Evolutionary conservation across 2,113 vertebrate species (phyloP).

Genomic region (Neoarius graeffei): DNA sequence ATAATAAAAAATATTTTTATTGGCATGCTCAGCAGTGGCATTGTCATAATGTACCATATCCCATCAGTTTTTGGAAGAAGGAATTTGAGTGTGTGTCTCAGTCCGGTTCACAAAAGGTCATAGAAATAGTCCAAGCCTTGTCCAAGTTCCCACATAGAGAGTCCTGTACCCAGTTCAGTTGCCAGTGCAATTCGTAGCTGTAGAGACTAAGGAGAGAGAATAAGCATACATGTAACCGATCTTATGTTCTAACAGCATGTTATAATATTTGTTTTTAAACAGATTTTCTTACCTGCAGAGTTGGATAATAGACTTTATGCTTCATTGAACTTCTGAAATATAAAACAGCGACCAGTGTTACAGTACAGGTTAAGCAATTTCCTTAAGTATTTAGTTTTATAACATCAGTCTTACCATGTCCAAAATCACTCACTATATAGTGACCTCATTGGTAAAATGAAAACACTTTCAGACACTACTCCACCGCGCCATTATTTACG

Average conservation of each 20-base stretch:
- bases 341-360: neutral
- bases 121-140: constrained; percentile 99
- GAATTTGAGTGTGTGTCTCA: neutral
- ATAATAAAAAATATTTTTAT: constrained; percentile 21
- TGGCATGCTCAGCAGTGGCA: constrained; percentile 39
- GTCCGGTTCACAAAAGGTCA: constrained; percentile 82
- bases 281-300: constrained; percentile 80
- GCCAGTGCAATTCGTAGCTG: constrained; percentile 86
- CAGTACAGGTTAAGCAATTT: neutral
- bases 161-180: constrained; percentile 86
- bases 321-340: constrained; percentile 81
- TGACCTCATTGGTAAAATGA: too few relatives aligned
- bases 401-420: neutral
- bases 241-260: neutral
- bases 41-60: constrained; percentile 21
- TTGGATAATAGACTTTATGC: constrained; percentile 88
- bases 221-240: neutral
- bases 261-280: neutral
- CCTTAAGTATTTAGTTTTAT: neutral
- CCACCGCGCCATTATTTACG: too few relatives aligned
- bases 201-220: constrained; percentile 77
- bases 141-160: constrained; percentile 97
- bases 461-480: too few relatives aligned
- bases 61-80: constrained; percentile 7
- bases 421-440: too few relatives aligned